phyloP scores from a whole-genome alignment of 1,140 invertebrate genomes.

The Pararge aegeria region DNA sequence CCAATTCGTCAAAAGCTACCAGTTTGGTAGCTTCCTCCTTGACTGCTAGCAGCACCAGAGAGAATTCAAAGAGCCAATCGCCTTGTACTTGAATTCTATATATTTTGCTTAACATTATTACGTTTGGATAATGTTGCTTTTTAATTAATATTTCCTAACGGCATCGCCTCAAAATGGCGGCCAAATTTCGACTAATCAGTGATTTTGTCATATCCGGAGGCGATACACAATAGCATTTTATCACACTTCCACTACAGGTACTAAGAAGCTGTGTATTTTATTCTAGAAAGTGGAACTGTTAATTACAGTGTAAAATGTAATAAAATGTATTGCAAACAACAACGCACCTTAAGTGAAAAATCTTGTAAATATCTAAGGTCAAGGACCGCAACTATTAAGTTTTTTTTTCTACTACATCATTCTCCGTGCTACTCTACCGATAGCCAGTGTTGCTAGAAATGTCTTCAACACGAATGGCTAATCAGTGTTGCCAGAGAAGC shows the following conservation, averaged over 20 bases:
- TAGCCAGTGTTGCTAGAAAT: constrained; percentile 5
- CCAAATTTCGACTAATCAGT: constrained; percentile 19
- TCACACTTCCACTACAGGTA: constrained; percentile 29
- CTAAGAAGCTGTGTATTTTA: constrained; percentile 36
- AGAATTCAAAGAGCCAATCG: constrained; percentile 28
- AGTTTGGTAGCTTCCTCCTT: not conserved
- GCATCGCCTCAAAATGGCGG: constrained; percentile 23
- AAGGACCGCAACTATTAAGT: constrained; percentile 1
- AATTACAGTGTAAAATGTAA: constrained; percentile 29
- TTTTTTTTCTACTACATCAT: constrained; percentile 8
- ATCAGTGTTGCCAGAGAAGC: not conserved
- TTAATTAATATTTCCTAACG: constrained; percentile 10
- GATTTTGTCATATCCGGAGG: constrained; percentile 26
- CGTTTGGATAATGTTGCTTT: constrained; percentile 57
- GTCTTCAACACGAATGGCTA: not conserved
- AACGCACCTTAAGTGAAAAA: constrained; percentile 20
- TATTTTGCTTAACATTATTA: constrained; percentile 65
- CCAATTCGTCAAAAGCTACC: not conserved
- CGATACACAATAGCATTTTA: constrained; percentile 21
- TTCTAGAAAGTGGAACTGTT: constrained; percentile 35
- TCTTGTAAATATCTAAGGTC: constrained; percentile 4
- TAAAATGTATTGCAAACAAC: constrained; percentile 24
- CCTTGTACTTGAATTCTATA: constrained; percentile 59
- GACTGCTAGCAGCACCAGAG: constrained; percentile 34
- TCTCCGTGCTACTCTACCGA: not conserved